phyloP scores from a whole-genome alignment of 2,797 vertebrate genomes.

The Salmo trutta region DNA sequence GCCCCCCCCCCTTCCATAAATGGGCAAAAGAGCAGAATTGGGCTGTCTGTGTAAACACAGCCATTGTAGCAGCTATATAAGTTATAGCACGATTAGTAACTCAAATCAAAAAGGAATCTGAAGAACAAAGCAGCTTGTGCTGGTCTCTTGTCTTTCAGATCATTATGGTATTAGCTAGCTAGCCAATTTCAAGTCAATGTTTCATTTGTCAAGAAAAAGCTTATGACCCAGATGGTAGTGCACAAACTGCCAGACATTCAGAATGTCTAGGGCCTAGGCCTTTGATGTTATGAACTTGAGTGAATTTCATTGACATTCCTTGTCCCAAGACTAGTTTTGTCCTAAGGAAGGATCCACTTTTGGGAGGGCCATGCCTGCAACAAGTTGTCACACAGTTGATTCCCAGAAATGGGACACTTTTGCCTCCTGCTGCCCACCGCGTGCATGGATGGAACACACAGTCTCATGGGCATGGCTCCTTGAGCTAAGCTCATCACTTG shows the following conservation, averaged over 20 bases:
- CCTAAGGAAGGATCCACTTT: background rate
- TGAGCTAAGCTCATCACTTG: too few species aligned
- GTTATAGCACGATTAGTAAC: background rate
- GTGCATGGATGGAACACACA: too few species aligned
- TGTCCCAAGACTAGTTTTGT: background rate
- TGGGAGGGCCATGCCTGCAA: background rate
- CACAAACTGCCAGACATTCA: background rate
- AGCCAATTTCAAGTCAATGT: background rate
- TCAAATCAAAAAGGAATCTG: background rate
- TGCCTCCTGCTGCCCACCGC: background rate
- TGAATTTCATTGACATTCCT: background rate
- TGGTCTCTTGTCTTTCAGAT: background rate
- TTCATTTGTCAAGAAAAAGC: too few species aligned
- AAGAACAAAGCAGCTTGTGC: background rate
- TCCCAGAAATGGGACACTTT: background rate
- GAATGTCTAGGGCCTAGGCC: background rate
- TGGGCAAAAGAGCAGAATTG: too few species aligned
- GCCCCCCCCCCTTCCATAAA: too few species aligned
- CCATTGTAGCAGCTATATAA: too few species aligned
- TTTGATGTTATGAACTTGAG: background rate
- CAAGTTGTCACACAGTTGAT: background rate
- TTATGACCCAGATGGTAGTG: background rate
- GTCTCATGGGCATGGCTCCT: too few species aligned
- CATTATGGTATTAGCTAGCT: background rate
- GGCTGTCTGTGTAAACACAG: too few species aligned